Conservation (phyloP, 2,888 invertebrate species). For the Ennomos quercinarius region DNA sequence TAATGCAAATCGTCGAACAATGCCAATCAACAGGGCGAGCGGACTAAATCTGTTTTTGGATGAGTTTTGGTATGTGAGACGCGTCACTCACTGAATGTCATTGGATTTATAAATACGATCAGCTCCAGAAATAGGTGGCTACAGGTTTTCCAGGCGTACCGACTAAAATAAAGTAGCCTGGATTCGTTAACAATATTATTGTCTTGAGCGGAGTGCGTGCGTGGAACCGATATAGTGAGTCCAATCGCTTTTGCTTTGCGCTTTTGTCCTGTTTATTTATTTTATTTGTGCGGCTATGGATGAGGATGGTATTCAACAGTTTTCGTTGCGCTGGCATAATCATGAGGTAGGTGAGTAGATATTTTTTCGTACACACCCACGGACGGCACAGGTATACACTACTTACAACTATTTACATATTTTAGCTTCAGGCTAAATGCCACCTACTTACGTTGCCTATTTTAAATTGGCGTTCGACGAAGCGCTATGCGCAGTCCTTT, state of each 20-base stretch:
- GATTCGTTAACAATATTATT: conserved; percentile 85
- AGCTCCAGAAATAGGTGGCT: conserved; percentile 86
- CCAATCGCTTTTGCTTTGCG: conserved; percentile 61
- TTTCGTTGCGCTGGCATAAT: conserved; percentile 95
- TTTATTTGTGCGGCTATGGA: conserved; percentile 67
- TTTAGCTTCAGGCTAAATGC: conserved; percentile 42
- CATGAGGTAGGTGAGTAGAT: conserved; percentile 88
- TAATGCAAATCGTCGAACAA: conserved; percentile 72
- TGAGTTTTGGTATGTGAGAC: conserved; percentile 83
- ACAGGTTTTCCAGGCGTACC: conserved; percentile 86
- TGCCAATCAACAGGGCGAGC: conserved; percentile 78
- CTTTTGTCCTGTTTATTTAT: conserved; percentile 56
- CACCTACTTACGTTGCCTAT: conserved; percentile 37
- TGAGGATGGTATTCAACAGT: conserved; percentile 89
- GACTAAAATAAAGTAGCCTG: conserved; percentile 86
- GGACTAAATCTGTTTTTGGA: conserved; percentile 85
- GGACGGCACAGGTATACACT: conserved; percentile 56
- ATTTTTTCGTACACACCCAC: conserved; percentile 65
- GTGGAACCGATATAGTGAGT: conserved; percentile 61
- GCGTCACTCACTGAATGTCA: conserved; percentile 84
- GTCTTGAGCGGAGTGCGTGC: conserved; percentile 69
- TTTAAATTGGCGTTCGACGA: conserved; percentile 24
- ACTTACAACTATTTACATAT: conserved; percentile 46
- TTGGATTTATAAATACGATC: conserved; percentile 85
- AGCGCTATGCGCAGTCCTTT: conserved; percentile 16